Base-by-base conservation (phyloP, 2,113 vertebrate genomes). In the Puntigrus tetrazona region DNA sequence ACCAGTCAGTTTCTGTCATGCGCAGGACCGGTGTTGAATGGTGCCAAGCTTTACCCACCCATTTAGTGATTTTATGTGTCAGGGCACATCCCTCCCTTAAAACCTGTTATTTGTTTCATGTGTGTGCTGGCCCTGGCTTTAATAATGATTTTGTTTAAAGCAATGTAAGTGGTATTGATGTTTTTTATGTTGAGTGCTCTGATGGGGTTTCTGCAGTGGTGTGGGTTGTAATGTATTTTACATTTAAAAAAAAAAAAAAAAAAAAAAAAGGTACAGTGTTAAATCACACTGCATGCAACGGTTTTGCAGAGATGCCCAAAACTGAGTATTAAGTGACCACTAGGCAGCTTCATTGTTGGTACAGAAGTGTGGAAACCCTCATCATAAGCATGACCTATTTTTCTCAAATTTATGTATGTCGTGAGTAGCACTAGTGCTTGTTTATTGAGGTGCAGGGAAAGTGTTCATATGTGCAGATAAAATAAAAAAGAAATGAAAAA, bases 381-480 rank as follows among this genome's bases (percentile, higher is more conserved):
- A 74, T 74, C 43, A 16, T 45, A 74, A 41, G 41, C 43, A 74
- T 47, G 72, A 74, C 6, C 72, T 43, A 43, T n/a, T 43, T 72
- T 72, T 72, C 69, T 72, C 34, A 72, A 72, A 72, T n/a, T 89
- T 63, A 92, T 91, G 91, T 93, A 90, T 92, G 91, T 91, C 86
- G 70, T 78, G 87, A 74, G 90, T 65, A 88, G 92, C 89, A 86
- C 89, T 93, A 88, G 86, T 92, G 89, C 84, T 85, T 85, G 76
- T 88, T 88, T 88, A 88, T n/a, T 86, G 87, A 89, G 22, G 84
- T 86, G 85, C 90, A 89, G 90, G 89, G 87, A 83, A 87, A 77
- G 81, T 87, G 86, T 87, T 85, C 5, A 87, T 45, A 83, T 67
- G 88, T 86, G 84, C 90, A 91, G 92, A 87, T 16, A 9, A 5